phyloP scores from a whole-genome alignment of 2,113 vertebrate species.

The Halcyon senegalensis region DNA sequence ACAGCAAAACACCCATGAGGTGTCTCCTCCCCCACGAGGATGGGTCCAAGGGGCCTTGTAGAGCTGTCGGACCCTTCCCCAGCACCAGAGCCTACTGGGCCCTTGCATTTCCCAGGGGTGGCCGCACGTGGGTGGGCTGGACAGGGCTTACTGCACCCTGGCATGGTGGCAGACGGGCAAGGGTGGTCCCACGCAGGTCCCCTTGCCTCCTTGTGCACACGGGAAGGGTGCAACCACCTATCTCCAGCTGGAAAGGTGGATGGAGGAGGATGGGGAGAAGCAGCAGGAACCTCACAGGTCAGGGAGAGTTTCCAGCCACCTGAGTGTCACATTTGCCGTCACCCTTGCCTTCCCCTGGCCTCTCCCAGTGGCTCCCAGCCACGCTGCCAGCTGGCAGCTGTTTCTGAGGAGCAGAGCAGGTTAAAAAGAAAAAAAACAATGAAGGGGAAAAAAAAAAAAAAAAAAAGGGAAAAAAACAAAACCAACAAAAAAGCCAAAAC shows the following conservation, averaged over 20 bases:
- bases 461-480: fast-evolving
- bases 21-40: neutral
- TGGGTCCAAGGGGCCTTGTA: neutral
- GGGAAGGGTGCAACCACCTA: neutral
- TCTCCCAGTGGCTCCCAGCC: neutral
- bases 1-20: no score
- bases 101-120: neutral
- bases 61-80: neutral
- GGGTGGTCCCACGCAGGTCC: neutral
- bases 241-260: neutral
- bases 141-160: neutral
- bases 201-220: neutral
- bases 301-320: neutral
- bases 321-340: neutral
- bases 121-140: neutral
- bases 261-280: neutral
- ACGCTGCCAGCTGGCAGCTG: neutral
- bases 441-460: neutral
- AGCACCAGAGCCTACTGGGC: neutral
- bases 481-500: neutral
- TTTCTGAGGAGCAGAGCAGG: neutral
- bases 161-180: neutral
- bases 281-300: neutral
- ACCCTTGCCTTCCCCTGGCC: neutral
- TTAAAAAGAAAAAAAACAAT: neutral